Base-by-base conservation (phyloP, 2,888 invertebrate species). In the Coleophora flavipennella region DNA sequence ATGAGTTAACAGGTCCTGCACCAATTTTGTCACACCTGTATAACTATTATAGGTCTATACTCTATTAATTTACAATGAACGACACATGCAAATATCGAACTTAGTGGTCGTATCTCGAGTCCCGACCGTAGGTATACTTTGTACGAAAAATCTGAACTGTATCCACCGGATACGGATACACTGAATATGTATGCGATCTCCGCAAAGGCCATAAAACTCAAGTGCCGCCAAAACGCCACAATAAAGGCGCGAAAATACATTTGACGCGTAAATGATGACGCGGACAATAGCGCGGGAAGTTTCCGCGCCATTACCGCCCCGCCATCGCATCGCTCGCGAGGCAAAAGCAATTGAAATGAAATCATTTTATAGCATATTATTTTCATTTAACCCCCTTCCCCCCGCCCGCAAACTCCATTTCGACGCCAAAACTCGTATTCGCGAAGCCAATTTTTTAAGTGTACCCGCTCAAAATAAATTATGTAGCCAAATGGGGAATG, bases 361-460 rank as follows among this genome's bases (percentile, higher is more conserved):
- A 77, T 78, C 75, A 75, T 79, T 80, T 57, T 77, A 79, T 77
- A 79, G 72, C 76, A 79, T 83, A 81, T 77, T 78, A 78, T 76
- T 72, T 71, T 74, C 70, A 74, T 78, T 78, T 69, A 62, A 54
- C 44, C 52, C 58, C 59, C 59, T 61, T 10, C 60, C 48, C 54
- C 49, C 44, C 55, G 52, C 59, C 68, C 70, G 65, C 72, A 76
- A 75, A 76, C 71, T 72, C 73, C 74, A 75, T 75, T 77, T 73
- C 58, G 57, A 57, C 66, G 67, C 65, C 66, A 72, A 73, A 75
- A 72, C 68, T 69, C 67, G 64, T 67, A 67, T 67, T 65, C 65
- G 66, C 62, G 59, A 63, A 55, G 63, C 66, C 84, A 81, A 83
- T 83, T 84, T 84, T 83, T 84, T 80, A 81, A 83, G 75, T 78